These are phyloP conservation scores for Datnioides undecimradiatus DNA, from an alignment of 2,113 vertebrate species.

Conservation along the genomic window DNA sequence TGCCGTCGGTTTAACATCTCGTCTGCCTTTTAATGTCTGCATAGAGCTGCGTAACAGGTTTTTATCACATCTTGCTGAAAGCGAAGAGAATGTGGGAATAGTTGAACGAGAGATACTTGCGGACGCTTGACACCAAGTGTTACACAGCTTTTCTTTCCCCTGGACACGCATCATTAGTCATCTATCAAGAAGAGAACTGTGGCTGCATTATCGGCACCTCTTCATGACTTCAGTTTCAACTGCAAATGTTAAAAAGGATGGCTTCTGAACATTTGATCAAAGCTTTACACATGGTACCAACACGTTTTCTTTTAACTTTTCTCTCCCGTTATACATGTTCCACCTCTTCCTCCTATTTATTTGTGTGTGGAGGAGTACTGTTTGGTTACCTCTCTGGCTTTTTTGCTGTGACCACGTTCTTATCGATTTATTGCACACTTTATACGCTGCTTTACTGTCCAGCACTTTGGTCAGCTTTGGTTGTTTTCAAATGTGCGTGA, in stretches of 20 bases:
- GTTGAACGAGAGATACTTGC: slow-evolving; percentile 1
- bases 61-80: not conserved
- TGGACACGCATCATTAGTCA: slow-evolving; percentile 32
- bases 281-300: no score
- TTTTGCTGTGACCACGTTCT: no score
- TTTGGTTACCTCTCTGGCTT: no score
- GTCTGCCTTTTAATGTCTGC: slow-evolving; percentile 18
- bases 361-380: no score
- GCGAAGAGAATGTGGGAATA: not conserved
- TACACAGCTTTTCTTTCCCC: not conserved
- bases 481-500: no score
- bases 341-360: no score
- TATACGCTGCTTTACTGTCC: no score
- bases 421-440: no score
- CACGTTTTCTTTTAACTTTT: no score
- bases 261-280: not conserved
- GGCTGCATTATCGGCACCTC: not conserved
- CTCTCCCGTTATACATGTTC: no score
- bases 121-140: slow-evolving; percentile 10
- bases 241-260: not conserved
- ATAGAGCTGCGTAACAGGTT: slow-evolving; percentile 1
- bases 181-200: not conserved
- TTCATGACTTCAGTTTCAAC: not conserved
- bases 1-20: not conserved
- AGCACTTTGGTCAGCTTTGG: no score